Conservation (phyloP, 2,113 vertebrate genomes). For the Catharus fuscescens region DNA sequence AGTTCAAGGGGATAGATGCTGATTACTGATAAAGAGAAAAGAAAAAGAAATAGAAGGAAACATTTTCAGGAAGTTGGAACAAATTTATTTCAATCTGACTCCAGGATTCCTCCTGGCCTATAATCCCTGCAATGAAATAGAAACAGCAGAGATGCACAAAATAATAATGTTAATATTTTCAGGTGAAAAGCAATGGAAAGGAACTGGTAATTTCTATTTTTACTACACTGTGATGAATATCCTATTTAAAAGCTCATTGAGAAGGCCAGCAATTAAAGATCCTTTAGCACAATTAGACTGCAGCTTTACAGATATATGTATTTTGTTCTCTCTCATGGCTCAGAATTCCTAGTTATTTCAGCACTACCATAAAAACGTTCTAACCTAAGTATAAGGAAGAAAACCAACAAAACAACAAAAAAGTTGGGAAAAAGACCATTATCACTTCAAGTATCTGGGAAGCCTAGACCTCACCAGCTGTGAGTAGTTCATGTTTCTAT, state of each 20-base stretch:
- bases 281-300: not conserved
- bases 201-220: not conserved
- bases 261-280: not conserved
- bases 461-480: accelerated
- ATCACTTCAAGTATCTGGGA: not conserved
- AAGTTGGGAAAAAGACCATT: not conserved
- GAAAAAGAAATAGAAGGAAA: not conserved
- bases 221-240: not conserved
- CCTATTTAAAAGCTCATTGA: not conserved
- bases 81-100: not conserved
- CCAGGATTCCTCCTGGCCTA: not conserved
- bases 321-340: not conserved
- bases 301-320: not conserved
- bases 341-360: not conserved
- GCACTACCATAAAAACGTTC: not conserved
- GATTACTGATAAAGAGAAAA: not conserved
- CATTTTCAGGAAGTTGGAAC: not conserved
- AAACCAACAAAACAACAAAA: not conserved
- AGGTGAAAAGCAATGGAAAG: not conserved
- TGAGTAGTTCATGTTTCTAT: not conserved
- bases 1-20: not conserved
- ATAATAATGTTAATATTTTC: not conserved
- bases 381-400: not conserved
- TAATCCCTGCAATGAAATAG: not conserved
- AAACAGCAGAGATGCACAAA: not conserved